These are phyloP conservation scores for Cephalotes varians DNA, from an alignment of 2,888 invertebrate species.

Conservation along the genomic window DNA sequence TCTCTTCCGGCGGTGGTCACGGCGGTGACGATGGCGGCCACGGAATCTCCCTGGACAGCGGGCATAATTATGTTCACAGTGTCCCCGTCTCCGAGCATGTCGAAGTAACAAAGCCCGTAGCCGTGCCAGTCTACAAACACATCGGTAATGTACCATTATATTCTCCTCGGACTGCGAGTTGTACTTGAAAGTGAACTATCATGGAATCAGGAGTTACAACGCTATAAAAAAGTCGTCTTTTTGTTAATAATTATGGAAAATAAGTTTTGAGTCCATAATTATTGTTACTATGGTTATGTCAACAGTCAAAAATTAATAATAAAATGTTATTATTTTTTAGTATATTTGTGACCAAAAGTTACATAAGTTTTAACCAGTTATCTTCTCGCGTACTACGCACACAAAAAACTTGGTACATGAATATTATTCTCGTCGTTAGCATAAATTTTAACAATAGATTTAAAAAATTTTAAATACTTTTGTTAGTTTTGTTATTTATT, in stretches of 20 bases:
- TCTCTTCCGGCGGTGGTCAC: conserved; percentile 78
- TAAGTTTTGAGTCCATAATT: background rate
- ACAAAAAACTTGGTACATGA: background rate
- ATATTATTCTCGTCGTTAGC: background rate
- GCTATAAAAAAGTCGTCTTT: background rate
- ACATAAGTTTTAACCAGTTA: background rate
- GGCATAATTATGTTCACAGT: conserved; percentile 86
- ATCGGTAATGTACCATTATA: conserved; percentile 85
- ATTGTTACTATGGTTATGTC: background rate
- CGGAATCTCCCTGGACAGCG: conserved; percentile 75
- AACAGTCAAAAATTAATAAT: background rate
- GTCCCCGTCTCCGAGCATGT: conserved; percentile 89
- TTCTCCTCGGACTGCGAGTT: background rate
- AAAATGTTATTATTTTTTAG: background rate
- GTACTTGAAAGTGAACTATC: conserved; percentile 11
- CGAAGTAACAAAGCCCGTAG: conserved; percentile 90
- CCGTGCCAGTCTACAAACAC: conserved; percentile 90
- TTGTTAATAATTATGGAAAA: conserved; percentile 8
- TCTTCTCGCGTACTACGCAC: background rate
- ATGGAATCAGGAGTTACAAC: background rate
- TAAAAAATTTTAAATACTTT: background rate
- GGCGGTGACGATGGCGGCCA: conserved; percentile 80
- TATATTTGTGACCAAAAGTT: background rate
- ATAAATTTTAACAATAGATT: background rate
- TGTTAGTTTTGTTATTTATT: background rate